These are phyloP conservation scores for Ormyrus nitidulus DNA, from an alignment of 2,888 invertebrate genomes.

Conservation along the genomic window DNA sequence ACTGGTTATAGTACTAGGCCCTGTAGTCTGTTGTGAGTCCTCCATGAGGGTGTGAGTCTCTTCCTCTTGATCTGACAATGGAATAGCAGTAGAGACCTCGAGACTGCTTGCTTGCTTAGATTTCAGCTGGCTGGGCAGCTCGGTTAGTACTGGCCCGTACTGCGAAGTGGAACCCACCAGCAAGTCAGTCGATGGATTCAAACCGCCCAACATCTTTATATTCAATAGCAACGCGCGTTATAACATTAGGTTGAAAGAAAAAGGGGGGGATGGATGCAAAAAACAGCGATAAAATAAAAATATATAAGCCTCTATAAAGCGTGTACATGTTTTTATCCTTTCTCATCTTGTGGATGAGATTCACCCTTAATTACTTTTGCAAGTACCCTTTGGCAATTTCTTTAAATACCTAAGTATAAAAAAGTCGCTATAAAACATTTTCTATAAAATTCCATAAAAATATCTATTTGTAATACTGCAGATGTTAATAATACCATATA, in stretches of 20 bases:
- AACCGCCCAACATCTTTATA: slow-evolving; percentile 76
- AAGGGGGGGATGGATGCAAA: slow-evolving; percentile 58
- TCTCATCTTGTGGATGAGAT: slow-evolving; percentile 32
- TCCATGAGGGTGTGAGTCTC: slow-evolving; percentile 73
- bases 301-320: slow-evolving; percentile 50
- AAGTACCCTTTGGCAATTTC: too few relatives aligned
- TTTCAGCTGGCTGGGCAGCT: slow-evolving; percentile 72
- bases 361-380: slow-evolving; percentile 35
- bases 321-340: slow-evolving; percentile 27
- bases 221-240: slow-evolving; percentile 71
- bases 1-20: slow-evolving; percentile 64
- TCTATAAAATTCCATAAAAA: too few relatives aligned
- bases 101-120: slow-evolving; percentile 65
- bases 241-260: slow-evolving; percentile 61
- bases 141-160: slow-evolving; percentile 75
- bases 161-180: slow-evolving; percentile 76
- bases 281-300: slow-evolving; percentile 58
- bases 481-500: too few relatives aligned
- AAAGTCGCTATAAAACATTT: too few relatives aligned
- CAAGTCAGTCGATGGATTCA: slow-evolving; percentile 76
- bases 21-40: slow-evolving; percentile 64
- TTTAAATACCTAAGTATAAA: too few relatives aligned
- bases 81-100: slow-evolving; percentile 65
- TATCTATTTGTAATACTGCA: too few relatives aligned
- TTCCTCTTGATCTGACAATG: slow-evolving; percentile 73